Conservation (phyloP, 2,113 vertebrate species). For the Nycticebus coucang region DNA sequence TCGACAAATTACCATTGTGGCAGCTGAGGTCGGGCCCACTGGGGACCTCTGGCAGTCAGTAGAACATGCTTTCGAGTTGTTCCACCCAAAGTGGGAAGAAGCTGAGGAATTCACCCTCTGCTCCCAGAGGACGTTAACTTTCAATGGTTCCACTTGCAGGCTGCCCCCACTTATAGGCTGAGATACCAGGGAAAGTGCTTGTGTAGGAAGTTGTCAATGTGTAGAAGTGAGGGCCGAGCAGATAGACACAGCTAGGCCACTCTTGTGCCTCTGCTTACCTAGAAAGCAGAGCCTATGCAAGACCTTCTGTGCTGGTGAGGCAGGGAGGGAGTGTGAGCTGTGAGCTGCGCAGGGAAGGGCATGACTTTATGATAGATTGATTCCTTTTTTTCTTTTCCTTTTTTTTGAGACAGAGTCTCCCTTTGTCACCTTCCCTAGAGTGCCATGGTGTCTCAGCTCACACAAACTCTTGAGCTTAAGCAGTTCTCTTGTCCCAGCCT, state of each 20-base stretch:
- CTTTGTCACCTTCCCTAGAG: no score
- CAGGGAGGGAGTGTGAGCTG: background rate
- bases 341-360: background rate
- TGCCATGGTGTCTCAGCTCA: no score
- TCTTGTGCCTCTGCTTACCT: background rate
- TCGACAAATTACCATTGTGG: background rate
- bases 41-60: background rate
- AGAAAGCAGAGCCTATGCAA: background rate
- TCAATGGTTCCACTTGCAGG: background rate
- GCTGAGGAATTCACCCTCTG: background rate
- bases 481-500: no score
- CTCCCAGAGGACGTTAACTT: background rate
- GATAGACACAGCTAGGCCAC: background rate
- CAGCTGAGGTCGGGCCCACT: background rate
- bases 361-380: background rate
- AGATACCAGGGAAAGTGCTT: background rate
- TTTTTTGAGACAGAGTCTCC: no score
- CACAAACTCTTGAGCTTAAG: no score
- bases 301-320: background rate
- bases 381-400: background rate
- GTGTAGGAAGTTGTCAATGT: background rate
- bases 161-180: accelerated
- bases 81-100: background rate
- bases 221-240: background rate
- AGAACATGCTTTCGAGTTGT: background rate